These are phyloP conservation scores for Passer domesticus DNA, from an alignment of 2,113 vertebrate species.

Conservation along the genomic window DNA sequence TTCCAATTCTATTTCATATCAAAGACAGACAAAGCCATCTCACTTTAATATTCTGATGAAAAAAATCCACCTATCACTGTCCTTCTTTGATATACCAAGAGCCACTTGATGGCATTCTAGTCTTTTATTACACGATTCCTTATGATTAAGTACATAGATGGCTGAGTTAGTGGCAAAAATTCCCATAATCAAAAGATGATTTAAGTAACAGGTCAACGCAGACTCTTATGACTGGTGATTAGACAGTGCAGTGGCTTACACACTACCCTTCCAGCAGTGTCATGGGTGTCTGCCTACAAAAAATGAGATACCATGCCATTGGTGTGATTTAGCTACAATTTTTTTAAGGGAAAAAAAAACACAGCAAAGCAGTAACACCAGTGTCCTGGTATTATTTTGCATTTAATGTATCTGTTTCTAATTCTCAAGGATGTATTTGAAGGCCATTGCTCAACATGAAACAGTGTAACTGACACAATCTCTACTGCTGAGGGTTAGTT, in stretches of 20 bases:
- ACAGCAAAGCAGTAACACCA: background rate
- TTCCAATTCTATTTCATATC: background rate
- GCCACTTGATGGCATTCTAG: background rate
- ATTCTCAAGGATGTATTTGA: background rate
- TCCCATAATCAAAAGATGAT: background rate
- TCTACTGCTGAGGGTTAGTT: background rate
- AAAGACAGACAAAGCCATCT: background rate
- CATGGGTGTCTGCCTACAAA: background rate
- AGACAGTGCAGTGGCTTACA: background rate
- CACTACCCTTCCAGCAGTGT: background rate
- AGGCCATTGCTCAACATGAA: background rate
- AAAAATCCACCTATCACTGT: background rate
- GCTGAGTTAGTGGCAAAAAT: background rate
- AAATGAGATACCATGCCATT: background rate
- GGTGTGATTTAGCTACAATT: background rate
- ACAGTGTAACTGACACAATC: background rate
- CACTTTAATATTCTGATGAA: background rate
- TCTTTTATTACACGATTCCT: background rate
- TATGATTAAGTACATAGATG: background rate
- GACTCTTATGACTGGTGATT: background rate
- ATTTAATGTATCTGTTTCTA: background rate
- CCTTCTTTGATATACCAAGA: background rate
- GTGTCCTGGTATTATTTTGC: background rate
- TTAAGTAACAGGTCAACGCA: background rate
- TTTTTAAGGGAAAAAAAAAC: rapidly evolving